Evolutionary conservation across 2,113 vertebrate species (phyloP).

Genomic region (Barnardius zonarius): DNA sequence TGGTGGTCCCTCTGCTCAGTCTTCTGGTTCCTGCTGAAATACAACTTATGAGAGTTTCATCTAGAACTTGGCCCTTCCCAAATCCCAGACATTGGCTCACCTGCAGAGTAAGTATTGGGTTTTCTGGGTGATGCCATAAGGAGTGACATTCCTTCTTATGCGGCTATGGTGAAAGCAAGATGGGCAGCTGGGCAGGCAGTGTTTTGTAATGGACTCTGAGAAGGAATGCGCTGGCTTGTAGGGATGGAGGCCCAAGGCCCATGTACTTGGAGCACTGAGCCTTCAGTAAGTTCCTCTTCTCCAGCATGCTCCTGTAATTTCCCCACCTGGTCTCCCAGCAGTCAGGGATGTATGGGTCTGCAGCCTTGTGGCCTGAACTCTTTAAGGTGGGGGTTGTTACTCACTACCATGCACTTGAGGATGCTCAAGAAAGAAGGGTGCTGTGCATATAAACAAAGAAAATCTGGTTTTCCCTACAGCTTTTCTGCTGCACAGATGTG

Average conservation of each 20-base stretch:
- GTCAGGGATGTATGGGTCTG: background rate
- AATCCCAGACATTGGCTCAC: background rate
- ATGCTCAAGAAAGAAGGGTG: background rate
- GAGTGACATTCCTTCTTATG: fast-evolving
- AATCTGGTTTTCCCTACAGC: fast-evolving
- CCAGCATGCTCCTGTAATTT: background rate
- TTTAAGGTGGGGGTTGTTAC: background rate
- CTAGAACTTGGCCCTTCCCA: background rate
- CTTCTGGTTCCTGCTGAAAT: background rate
- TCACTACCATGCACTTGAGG: fast-evolving
- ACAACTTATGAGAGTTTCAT: background rate
- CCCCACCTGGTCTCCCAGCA: background rate
- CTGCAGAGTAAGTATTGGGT: fast-evolving
- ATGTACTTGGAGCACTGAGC: background rate
- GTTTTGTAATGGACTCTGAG: background rate
- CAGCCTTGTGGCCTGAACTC: background rate
- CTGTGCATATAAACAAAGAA: background rate
- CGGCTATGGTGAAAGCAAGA: background rate
- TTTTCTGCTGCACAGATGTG: background rate
- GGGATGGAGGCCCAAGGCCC: background rate
- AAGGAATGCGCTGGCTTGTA: background rate
- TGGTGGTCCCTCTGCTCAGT: background rate
- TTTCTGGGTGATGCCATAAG: background rate
- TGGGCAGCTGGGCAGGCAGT: background rate
- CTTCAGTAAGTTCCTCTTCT: background rate